Conservation (phyloP, 2,113 vertebrate species). For the Pelecanoides urinatrix region DNA sequence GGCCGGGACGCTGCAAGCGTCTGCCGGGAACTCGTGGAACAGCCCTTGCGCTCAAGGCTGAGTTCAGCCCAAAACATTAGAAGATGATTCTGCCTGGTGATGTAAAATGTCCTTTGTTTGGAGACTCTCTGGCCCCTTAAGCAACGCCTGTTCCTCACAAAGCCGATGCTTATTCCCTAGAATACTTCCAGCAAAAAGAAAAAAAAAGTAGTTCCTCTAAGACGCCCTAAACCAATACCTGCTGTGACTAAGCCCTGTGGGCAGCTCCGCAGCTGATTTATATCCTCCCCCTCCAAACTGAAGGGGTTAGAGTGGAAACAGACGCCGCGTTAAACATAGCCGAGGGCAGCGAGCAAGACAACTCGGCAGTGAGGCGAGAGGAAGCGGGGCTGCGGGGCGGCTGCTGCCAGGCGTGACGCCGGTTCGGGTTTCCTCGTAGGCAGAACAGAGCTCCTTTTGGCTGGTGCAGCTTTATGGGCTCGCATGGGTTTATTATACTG, state of each 20-base stretch:
- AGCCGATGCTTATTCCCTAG: constrained; percentile 54
- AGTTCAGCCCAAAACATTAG: background rate
- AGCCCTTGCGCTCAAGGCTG: background rate
- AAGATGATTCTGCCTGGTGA: background rate
- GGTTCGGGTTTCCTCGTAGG: constrained; percentile 30
- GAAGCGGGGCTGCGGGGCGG: constrained; percentile 23
- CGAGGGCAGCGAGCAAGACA: background rate
- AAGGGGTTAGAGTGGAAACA: constrained; percentile 52
- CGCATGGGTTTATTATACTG: constrained; percentile 45
- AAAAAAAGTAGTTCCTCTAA: background rate
- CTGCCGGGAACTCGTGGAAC: background rate
- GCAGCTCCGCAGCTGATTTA: constrained; percentile 57
- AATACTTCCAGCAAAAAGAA: background rate
- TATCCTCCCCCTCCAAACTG: constrained; percentile 13
- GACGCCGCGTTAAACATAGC: constrained; percentile 1
- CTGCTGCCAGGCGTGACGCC: constrained; percentile 40
- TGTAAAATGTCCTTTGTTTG: constrained; percentile 37
- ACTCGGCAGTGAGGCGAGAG: background rate
- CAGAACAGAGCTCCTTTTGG: constrained; percentile 53
- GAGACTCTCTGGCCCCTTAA: background rate
- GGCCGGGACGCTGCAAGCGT: accelerated
- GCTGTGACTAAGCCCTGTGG: constrained; percentile 63
- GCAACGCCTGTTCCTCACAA: constrained; percentile 33
- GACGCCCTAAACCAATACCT: constrained; percentile 62
- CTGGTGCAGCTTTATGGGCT: constrained; percentile 38